Base-by-base conservation (phyloP, 2,888 invertebrate genomes). In the Dendrolimus pini region DNA sequence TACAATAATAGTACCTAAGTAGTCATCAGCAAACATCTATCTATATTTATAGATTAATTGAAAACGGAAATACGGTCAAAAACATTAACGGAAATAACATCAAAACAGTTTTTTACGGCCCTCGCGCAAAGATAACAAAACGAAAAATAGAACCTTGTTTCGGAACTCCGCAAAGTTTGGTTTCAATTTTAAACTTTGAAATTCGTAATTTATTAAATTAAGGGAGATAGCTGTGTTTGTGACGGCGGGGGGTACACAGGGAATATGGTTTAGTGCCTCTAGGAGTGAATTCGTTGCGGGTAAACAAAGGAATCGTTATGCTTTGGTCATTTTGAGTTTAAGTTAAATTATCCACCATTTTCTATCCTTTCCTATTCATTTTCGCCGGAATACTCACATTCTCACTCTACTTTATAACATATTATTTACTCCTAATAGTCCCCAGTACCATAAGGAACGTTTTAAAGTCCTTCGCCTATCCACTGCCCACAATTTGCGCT, bases 121-220 rank as follows among this genome's bases (percentile, higher is more conserved):
- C 12, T 47, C 12, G 9, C 47, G 30, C 12, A 47, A 47, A 12
- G 9, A 10, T 47, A 47, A 47, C 12, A 47, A 47, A 47, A 47
- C 12, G 47, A 47, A 47, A 47, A 47, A 47, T 47, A 47, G 47
- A 47, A 47, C 47, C 47, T 47, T 47, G 47, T 47, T 47, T 47
- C 8, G 47, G 47, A 47, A 47, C 9, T 47, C 47, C 47, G 47
- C 47, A 14, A 41, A 56, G 41, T 58, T 63, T 52, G 41, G 57
- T 58, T 56, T 55, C 52, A 61, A 60, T 56, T 63, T 52, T 18
- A 12, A 61, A 62, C 55, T 60, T 58, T 55, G 47, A 58, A 58
- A 47, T 47, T 54, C 56, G 54, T 54, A 60, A 56, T 57, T 59
- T 55, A 41, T 54, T 59, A 58, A 56, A 56, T 61, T 53, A 59